A percentile compares a stretch with the other conserved stretches of the same genome.
phyloP scores from a whole-genome alignment of 2,113 vertebrate species.

The Fregetta grallaria region DNA sequence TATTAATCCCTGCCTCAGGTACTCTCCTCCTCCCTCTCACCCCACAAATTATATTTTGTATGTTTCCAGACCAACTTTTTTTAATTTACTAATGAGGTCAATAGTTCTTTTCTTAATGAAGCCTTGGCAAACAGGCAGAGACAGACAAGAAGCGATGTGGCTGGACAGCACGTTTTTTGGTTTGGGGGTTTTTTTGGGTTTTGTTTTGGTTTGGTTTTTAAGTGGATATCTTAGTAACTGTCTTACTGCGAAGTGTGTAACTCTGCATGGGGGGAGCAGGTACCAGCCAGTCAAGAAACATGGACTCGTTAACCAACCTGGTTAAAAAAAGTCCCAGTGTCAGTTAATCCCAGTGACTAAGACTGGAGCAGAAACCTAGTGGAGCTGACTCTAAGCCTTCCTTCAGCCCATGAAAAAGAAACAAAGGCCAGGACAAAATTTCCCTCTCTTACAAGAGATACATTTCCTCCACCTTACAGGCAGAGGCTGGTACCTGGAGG shows the following conservation, averaged over 20 bases:
- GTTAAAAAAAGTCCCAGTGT: not conserved
- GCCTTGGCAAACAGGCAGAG: not conserved
- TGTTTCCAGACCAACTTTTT: not conserved
- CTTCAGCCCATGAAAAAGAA: not conserved
- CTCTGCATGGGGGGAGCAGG: not conserved
- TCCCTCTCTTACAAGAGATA: not conserved
- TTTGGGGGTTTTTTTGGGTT: too few species aligned
- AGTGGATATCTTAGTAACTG: not conserved
- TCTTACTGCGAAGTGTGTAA: not conserved
- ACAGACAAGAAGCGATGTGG: not conserved
- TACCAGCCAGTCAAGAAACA: not conserved
- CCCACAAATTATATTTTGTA: not conserved
- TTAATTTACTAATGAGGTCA: not conserved
- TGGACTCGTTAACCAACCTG: not conserved
- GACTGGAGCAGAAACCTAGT: not conserved
- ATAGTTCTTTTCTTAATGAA: not conserved
- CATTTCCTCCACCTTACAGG: not conserved
- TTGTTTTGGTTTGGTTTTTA: not conserved
- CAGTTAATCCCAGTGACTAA: not conserved
- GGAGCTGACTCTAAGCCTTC: not conserved
- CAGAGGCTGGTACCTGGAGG: not conserved
- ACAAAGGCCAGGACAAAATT: not conserved
- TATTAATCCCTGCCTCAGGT: not conserved
- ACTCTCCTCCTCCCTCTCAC: not conserved
- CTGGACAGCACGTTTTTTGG: not conserved